Evolutionary conservation across 2,113 vertebrate genomes (phyloP).

Genomic region (Colistium nudipinnis): DNA sequence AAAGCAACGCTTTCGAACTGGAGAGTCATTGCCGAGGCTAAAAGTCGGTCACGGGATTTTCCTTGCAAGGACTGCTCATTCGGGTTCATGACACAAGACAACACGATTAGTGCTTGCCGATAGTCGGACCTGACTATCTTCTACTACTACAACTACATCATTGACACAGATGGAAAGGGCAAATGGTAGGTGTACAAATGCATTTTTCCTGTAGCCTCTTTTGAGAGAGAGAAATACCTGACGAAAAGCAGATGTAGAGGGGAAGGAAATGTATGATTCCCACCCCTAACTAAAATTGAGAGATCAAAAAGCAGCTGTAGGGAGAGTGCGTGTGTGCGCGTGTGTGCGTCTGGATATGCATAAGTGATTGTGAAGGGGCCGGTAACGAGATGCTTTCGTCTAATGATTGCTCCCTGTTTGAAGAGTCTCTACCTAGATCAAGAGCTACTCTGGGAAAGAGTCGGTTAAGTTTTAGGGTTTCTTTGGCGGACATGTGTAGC

Average conservation of each 20-base stretch:
- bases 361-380: conserved; percentile 8
- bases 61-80: no score
- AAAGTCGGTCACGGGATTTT: no score
- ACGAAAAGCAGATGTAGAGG: conserved; percentile 38
- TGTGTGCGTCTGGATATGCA: background rate
- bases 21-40: no score
- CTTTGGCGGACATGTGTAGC: background rate
- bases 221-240: conserved; percentile 23
- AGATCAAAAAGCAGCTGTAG: conserved; percentile 48
- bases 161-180: conserved; percentile 4
- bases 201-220: conserved; percentile 29
- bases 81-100: background rate
- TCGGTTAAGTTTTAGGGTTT: conserved; percentile 10
- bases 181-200: conserved; percentile 20
- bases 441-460: background rate
- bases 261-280: conserved; percentile 32
- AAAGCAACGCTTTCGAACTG: no score
- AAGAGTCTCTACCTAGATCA: background rate
- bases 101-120: conserved; percentile 6
- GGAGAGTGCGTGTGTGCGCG: background rate
- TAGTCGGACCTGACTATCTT: no score
- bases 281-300: conserved; percentile 41
- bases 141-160: conserved; percentile 6
- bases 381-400: conserved; percentile 32
- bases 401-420: conserved; percentile 19